Percentiles rank a stretch among this genome's conserved stretches.
Conservation (phyloP, 2,113 vertebrate species). For the Felis catus region DNA sequence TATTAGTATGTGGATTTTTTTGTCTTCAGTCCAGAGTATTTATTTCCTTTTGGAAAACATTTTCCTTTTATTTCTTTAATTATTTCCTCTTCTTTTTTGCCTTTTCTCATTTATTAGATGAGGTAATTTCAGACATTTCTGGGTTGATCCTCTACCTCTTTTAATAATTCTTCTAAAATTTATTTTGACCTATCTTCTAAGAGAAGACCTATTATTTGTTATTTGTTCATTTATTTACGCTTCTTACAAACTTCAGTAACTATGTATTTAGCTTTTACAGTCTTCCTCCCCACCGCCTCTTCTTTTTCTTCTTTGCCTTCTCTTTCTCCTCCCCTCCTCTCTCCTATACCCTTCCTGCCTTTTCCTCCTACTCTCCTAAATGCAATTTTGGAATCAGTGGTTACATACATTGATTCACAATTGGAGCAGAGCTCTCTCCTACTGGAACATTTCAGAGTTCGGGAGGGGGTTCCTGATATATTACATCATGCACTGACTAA, state of each 20-base stretch:
- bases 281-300: neutral
- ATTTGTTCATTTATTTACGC: neutral
- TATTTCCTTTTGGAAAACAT: neutral
- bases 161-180: neutral
- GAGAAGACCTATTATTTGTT: neutral
- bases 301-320: neutral
- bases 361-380: neutral
- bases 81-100: neutral
- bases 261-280: neutral
- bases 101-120: neutral
- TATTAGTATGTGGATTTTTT: neutral
- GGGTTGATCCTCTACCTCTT: neutral
- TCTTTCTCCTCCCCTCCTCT: neutral
- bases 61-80: neutral
- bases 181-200: neutral
- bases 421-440: neutral
- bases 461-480: neutral
- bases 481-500: neutral
- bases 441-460: neutral
- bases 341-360: rapidly evolving
- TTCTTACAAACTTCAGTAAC: neutral
- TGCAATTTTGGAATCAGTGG: neutral
- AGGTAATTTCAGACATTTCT: neutral
- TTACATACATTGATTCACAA: neutral
- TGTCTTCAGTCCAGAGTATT: neutral